phyloP scores from a whole-genome alignment of 1,140 invertebrate genomes.

The Sipha flava region DNA sequence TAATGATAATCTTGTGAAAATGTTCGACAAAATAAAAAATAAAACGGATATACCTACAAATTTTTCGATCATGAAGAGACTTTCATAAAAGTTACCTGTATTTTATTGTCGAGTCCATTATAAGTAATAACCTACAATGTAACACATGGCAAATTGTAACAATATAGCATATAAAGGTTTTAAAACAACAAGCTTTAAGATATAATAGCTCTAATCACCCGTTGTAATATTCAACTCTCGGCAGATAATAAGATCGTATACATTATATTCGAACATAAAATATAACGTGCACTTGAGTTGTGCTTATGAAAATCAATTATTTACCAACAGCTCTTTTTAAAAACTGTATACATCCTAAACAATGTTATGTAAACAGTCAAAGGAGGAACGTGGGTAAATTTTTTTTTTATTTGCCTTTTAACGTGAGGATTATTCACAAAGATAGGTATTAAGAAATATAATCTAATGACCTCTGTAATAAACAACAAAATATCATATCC shows the following conservation, averaged over 20 bases:
- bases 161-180: not conserved
- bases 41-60: no score
- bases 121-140: no score
- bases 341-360: not conserved
- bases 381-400: not conserved
- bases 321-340: not conserved
- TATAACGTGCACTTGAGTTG: not conserved
- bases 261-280: not conserved
- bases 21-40: no score
- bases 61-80: no score
- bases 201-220: not conserved
- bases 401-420: not conserved
- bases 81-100: no score
- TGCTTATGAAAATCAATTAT: not conserved
- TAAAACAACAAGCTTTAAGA: not conserved
- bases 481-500: not conserved
- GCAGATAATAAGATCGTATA: no score
- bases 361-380: not conserved
- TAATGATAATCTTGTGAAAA: no score
- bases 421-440: not conserved
- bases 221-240: no score
- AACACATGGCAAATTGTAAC: no score
- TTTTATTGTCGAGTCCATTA: no score
- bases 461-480: not conserved
- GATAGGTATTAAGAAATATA: not conserved